These are phyloP conservation scores for Metridium senile DNA, from an alignment of 92 coral and sea anemone genomes.

Conservation along the genomic window DNA sequence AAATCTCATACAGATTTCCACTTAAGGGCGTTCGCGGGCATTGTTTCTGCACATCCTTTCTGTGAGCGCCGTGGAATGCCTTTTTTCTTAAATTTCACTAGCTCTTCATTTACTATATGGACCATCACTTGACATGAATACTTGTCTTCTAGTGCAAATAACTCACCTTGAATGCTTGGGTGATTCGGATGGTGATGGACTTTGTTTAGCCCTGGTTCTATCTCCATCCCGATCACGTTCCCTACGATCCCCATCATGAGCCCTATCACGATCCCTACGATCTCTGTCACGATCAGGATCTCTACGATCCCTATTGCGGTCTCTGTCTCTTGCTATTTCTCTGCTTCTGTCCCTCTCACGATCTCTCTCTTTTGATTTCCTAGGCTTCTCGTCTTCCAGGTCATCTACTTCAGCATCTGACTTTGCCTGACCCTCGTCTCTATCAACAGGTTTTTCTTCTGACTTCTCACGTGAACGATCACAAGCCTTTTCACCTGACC, in stretches of 20 bases:
- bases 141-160: too few species aligned
- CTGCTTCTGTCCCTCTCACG: constrained; percentile 30
- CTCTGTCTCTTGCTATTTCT: constrained; percentile 39
- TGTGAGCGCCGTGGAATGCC: too few species aligned
- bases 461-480: constrained; percentile 63
- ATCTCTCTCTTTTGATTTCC: constrained; percentile 33
- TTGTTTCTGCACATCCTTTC: too few species aligned
- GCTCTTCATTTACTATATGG: too few species aligned
- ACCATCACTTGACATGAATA: too few species aligned
- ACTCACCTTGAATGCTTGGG: constrained; percentile 61
- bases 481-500: constrained; percentile 21
- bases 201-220: constrained; percentile 35
- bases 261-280: constrained; percentile 37
- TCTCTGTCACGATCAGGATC: constrained; percentile 43
- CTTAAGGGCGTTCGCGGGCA: too few species aligned
- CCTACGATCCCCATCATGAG: constrained; percentile 37
- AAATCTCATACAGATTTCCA: too few species aligned
- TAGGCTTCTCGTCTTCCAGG: constrained; percentile 29
- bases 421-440: constrained; percentile 16
- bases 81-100: too few species aligned
- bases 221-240: constrained; percentile 44
- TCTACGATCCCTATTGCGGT: constrained; percentile 29
- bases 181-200: constrained; percentile 62
- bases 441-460: constrained; percentile 52
- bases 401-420: constrained; percentile 27